These are phyloP conservation scores for Aphidius gifuensis DNA, from an alignment of 1,140 invertebrate genomes.

Conservation along the genomic window DNA sequence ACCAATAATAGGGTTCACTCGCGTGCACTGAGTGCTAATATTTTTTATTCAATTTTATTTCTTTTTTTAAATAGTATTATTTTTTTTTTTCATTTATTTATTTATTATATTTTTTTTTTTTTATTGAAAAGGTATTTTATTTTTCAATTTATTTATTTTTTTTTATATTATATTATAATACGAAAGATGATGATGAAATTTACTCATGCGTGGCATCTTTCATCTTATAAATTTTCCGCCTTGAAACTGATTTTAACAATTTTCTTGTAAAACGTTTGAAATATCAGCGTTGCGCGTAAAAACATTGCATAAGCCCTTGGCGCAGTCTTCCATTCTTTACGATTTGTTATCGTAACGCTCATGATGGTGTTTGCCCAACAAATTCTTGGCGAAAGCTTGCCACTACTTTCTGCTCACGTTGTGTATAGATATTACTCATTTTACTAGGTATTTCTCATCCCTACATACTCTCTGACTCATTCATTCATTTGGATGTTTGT, in stretches of 20 bases:
- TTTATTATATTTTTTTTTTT: background rate
- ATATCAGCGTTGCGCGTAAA: no score
- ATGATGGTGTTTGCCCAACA: conserved; percentile 30
- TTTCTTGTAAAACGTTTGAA: background rate
- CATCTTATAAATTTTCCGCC: background rate
- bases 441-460: conserved; percentile 1
- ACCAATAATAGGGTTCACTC: no score
- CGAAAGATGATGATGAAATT: background rate
- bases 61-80: no score
- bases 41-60: background rate
- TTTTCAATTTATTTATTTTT: background rate
- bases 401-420: background rate
- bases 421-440: background rate
- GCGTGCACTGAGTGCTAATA: no score
- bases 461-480: background rate
- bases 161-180: background rate
- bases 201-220: background rate
- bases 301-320: no score
- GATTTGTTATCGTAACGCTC: conserved; percentile 29
- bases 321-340: conserved; percentile 10
- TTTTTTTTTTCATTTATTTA: background rate
- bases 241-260: conserved; percentile 5
- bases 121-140: no score
- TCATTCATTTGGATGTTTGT: conserved; percentile 4
- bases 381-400: conserved; percentile 21